Evolutionary conservation across 2,113 vertebrate genomes (phyloP), one percentile per base, ranked within the genome.

Genomic region (Serinus canaria): DNA sequence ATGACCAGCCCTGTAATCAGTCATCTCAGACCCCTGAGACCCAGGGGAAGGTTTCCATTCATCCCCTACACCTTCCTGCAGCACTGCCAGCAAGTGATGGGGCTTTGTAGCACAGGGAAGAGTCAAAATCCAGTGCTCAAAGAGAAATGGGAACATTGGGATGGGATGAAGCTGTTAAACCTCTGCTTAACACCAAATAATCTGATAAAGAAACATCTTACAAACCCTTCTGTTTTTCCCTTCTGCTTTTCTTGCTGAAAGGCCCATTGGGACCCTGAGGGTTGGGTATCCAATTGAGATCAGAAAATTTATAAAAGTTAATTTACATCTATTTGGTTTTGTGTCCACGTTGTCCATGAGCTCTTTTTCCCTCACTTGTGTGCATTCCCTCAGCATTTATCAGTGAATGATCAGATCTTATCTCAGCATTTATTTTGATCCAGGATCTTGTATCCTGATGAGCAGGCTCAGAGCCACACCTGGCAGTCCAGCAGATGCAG

Each of bases 1-100:
- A 41, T 53, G 52, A 19, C 11, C 16, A 31, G 20, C n/a, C 33
- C 74, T 50, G 14, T 33, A 30, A 33, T 33, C 74, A 44, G n/a
- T 18, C 4, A 7, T 31, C 46, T 77, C 46, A 47, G 12, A 24
- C 8, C 44, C 33, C 69, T 30, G 22, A 56, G 46, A 21, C 17
- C 25, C 18, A 15, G 43, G 20, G 55, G 13, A 22, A 37, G 2
- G 7, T 4, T 53, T 13, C 56, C 9, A 14, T 18, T 39, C 8
- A 10, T 67, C 62, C 47, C n/a, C 43, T 15, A 5, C 50, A 13
- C 0, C 0, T 6, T 49, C 37, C 69, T 3, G 10, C 52, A 73
- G 39, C 55, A 15, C 13, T 7, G 9, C 7, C 78, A 66, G 30
- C 35, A 39, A 19, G 33, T 3, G 33, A 39, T 19, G 67, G 59